Base-by-base conservation (phyloP, 2,888 invertebrate species). In the Meiosimyza decipiens region DNA sequence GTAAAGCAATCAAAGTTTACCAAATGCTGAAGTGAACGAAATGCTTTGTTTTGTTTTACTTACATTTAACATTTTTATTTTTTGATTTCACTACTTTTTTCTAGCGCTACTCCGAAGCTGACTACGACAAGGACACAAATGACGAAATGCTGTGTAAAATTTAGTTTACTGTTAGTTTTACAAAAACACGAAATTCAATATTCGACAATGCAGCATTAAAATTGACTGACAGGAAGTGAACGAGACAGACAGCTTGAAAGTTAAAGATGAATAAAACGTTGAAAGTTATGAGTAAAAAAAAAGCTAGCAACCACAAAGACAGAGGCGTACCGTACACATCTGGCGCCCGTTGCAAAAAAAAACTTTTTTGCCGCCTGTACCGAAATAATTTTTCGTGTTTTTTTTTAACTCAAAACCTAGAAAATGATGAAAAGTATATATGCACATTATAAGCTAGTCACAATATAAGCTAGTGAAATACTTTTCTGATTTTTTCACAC, bases 161-260 rank as follows among this genome's bases (percentile, higher is more conserved):
- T 80, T 77, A 81, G 82, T 81, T 81, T 81, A 82, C 78, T 74
- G 76, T 77, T 73, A 75, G 73, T 76, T 76, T 71, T 50, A 59
- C 40, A 63, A 71, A 71, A 66, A 52, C 65, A 51, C 67, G 74
- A 74, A 74, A 74, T 74, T 72, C 72, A 74, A 71, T 73, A 65
- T 71, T 71, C 73, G 73, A 71, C 52, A 18, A 51, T n/a, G 47
- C 15, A 4, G 18, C 28, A 3, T 28, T 40, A 9, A 5, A 40
- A 40, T 40, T 40, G 40, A 40, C 28, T 47, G 62, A 16, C 64
- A 51, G 64, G 22, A 64, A 64, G 4, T 5, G 50, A 63, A 47
- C 9, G 28, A 40, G 40, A 49, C 47, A 16, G 33, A 18, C 16
- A 18, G 9, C 11, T 11, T 13, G 12, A 18, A 4, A 15, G 47